These are phyloP conservation scores for Drosophila seguyi DNA, from an alignment of 1,140 invertebrate genomes.

Conservation along the genomic window DNA sequence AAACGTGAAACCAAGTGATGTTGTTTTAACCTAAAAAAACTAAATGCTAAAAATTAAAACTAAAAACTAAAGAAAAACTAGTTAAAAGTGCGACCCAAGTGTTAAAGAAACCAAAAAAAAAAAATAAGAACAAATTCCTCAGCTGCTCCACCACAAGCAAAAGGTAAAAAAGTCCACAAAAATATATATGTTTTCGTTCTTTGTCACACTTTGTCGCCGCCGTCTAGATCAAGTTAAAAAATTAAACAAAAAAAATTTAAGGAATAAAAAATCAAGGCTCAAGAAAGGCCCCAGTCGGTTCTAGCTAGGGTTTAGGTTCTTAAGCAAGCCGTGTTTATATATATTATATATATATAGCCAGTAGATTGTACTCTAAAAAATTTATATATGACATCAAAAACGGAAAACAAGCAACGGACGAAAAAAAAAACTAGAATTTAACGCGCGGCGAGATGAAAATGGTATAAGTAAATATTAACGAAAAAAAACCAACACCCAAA, in stretches of 20 bases:
- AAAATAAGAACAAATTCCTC: conserved; percentile 48
- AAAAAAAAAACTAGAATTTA: conserved; percentile 72
- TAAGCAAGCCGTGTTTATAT: conserved; percentile 73
- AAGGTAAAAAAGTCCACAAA: conserved; percentile 58
- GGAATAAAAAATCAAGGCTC: conserved; percentile 5
- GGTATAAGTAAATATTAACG: conserved; percentile 38
- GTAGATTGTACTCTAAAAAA: conserved; percentile 74
- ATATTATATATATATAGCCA: conserved; percentile 72
- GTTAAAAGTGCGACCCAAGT: conserved; percentile 66
- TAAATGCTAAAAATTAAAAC: conserved; percentile 68
- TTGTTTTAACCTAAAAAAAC: conserved; percentile 80
- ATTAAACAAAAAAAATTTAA: conserved; percentile 8
- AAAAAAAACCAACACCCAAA: conserved; percentile 36
- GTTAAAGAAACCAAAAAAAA: conserved; percentile 58
- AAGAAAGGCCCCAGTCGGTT: conserved; percentile 42
- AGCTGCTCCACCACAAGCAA: conserved; percentile 51
- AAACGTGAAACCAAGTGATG: conserved; percentile 85
- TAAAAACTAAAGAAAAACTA: conserved; percentile 49
- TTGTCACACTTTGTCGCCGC: conserved; percentile 47
- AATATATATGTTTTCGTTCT: conserved; percentile 54
- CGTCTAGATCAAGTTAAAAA: conserved; percentile 51
- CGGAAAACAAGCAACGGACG: conserved; percentile 31
- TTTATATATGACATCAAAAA: conserved; percentile 37
- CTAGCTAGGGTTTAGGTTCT: conserved; percentile 69
- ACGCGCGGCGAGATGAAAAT: conserved; percentile 60